Base-by-base conservation (phyloP, 2,113 vertebrate genomes). In the Accipiter cooperii region DNA sequence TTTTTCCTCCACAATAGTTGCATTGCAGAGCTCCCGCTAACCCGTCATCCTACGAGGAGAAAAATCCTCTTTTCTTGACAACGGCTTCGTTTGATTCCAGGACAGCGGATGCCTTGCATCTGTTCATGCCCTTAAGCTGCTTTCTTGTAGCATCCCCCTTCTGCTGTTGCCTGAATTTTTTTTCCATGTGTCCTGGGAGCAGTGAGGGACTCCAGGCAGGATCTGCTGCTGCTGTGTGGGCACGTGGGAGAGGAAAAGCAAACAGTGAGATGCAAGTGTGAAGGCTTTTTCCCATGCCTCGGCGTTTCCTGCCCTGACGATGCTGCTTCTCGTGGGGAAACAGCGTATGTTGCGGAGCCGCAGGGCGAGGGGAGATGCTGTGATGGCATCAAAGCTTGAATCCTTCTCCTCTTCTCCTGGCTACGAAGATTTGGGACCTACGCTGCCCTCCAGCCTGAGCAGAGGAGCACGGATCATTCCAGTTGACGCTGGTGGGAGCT, bases 161-260 rank as follows among this genome's bases (percentile, higher is more conserved):
- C 68, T 61, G 16, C 85, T 54, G 44, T 65, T 87, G 87, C 87
- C 52, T 91, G 34, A 12, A 24, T 58, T 31, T 87, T 91, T 78
- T 93, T 93, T 34, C 49, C 70, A 4, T 19, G 26, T 51, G 46
- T 93, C 75, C 70, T 84, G 86, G 81, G 84, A 88, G 87, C 66
- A 69, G 49, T 20, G 3, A 24, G 63, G 54, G 84, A 79, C 44
- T 89, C 24, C 58, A 69, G 80, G 84, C 86, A 70, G 96, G 63
- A 90, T 92, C 49, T 3, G 13, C 76, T 92, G 79, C 83, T 84
- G 76, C 64, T 71, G 42, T 57, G 15, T 40, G 92, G 38, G 44
- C 87, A 95, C 6, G 8, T 95, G 95, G 84, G 95, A 97, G 93
- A 96, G 93, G 95, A 95, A 95, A 88, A 97, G 84, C 95, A 97